Evolutionary conservation across 2,797 vertebrate species (phyloP).

Genomic region (Sebastiscus tertius): DNA sequence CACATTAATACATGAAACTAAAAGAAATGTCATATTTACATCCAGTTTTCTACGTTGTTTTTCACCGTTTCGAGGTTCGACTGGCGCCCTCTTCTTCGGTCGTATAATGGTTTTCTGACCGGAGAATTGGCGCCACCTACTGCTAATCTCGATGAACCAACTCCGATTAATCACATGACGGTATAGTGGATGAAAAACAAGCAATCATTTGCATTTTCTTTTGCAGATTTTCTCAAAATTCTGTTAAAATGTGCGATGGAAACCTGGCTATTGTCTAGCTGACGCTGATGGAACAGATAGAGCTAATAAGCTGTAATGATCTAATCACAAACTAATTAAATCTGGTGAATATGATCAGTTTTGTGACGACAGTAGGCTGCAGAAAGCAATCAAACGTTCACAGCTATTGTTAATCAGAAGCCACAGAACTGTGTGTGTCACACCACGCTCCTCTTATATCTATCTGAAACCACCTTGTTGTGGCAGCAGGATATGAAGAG

Average conservation of each 20-base stretch:
- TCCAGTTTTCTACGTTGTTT: too few species aligned
- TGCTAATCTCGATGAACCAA: too few species aligned
- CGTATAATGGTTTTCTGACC: too few species aligned
- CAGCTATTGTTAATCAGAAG: neutral
- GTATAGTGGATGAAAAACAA: too few species aligned
- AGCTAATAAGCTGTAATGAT: neutral
- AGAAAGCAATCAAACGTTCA: neutral
- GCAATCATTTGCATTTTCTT: too few species aligned
- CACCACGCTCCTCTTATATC: neutral
- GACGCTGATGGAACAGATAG: neutral
- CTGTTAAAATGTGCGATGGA: neutral
- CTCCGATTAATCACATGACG: too few species aligned
- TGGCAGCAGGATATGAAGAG: slow-evolving; percentile 29
- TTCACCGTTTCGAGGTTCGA: neutral
- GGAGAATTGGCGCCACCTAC: too few species aligned
- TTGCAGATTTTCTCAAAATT: too few species aligned
- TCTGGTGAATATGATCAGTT: neutral
- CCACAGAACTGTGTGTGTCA: neutral
- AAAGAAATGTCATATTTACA: too few species aligned
- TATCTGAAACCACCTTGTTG: neutral
- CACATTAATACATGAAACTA: too few species aligned
- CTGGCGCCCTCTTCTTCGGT: too few species aligned
- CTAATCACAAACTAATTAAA: neutral
- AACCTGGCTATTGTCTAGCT: neutral
- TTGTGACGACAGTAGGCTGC: neutral